A percentile compares a stretch with the other conserved stretches of the same genome.
Conservation (phyloP, 2,113 vertebrate species). For the Dasyprocta punctata region DNA sequence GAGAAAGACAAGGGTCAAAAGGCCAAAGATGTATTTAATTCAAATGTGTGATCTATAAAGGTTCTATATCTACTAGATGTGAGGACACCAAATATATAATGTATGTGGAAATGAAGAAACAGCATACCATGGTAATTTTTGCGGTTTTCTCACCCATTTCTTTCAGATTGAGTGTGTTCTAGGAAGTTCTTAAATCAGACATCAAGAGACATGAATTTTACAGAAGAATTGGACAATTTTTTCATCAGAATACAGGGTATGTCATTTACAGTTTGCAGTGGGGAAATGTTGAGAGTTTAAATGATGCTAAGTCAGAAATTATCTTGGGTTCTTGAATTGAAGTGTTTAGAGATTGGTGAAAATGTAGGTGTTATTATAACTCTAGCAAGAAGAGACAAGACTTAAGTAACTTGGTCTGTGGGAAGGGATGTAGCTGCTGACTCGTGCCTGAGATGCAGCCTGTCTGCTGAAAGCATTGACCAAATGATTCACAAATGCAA, state of each 20-base stretch:
- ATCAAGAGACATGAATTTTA: constrained; percentile 49
- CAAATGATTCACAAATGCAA: constrained; percentile 63
- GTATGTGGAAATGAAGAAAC: constrained; percentile 20
- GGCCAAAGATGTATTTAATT: constrained; percentile 23
- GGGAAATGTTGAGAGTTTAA: not conserved
- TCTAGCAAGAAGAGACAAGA: constrained; percentile 42
- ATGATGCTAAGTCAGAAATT: not conserved
- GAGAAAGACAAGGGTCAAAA: not conserved
- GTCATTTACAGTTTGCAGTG: not conserved
- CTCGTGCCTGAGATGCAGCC: not conserved
- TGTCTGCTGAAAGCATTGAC: not conserved
- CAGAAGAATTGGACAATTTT: not conserved
- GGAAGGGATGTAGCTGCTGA: constrained; percentile 23
- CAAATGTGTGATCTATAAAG: not conserved
- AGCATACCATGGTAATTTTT: not conserved
- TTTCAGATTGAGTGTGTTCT: constrained; percentile 64
- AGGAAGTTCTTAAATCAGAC: constrained; percentile 59
- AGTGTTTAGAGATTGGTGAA: constrained; percentile 1
- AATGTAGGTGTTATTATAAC: constrained; percentile 47
- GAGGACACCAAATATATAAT: not conserved
- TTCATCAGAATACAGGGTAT: constrained; percentile 42
- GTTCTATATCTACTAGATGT: not conserved
- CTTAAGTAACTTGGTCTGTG: not conserved
- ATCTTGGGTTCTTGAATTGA: constrained; percentile 42
- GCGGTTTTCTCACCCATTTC: constrained; percentile 52